phyloP scores from a whole-genome alignment of 2,888 invertebrate species.

The Priocnemis perturbator region DNA sequence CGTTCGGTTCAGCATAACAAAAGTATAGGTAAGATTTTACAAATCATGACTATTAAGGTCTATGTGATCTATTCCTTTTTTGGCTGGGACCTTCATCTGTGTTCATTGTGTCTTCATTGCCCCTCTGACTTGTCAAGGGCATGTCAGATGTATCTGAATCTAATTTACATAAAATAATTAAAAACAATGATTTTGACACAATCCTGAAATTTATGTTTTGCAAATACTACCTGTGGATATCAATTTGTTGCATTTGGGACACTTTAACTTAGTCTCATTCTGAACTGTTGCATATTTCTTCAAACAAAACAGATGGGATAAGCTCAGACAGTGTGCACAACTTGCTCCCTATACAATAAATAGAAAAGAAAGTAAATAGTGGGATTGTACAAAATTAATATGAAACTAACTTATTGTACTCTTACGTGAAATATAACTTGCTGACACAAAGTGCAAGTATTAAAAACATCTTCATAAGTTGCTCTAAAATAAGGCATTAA shows the following conservation, averaged over 20 bases:
- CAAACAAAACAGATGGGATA: constrained; percentile 59
- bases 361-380: constrained; percentile 6
- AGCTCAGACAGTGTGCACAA: constrained; percentile 51
- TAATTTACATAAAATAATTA: not conserved
- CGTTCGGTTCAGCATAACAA: not conserved
- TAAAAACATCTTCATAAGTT: constrained; percentile 58
- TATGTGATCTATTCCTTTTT: not conserved
- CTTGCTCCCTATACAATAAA: constrained; percentile 50
- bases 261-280: constrained; percentile 41
- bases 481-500: constrained; percentile 67
- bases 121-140: not conserved
- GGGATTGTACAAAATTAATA: constrained; percentile 9
- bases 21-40: not conserved
- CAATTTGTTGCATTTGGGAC: constrained; percentile 52
- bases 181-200: not conserved
- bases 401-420: constrained; percentile 7
- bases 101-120: not conserved
- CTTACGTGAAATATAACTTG: constrained; percentile 67
- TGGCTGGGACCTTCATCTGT: not conserved
- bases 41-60: not conserved
- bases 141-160: too few relatives aligned
- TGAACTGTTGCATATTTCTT: constrained; percentile 42
- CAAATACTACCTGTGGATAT: not conserved
- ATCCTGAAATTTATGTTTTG: not conserved
- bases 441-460: constrained; percentile 64